Evolutionary conservation across 2,888 invertebrate genomes (phyloP), one percentile per base, ranked within the genome.

Genomic region (Torymus auratus): DNA sequence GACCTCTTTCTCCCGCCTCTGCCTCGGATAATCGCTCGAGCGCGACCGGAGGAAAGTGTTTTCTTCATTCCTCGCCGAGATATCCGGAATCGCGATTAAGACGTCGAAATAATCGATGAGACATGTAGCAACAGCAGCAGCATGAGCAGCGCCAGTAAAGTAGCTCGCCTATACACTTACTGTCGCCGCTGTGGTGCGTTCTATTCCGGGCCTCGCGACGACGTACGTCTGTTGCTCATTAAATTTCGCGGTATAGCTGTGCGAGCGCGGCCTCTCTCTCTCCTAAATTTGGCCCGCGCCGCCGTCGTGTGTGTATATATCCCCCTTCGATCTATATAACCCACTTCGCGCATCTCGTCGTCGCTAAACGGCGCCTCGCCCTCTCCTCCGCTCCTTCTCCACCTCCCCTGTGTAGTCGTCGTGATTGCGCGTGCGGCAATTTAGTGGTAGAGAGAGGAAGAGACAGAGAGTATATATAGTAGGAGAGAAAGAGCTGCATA

Each of bases 271-370:
- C 89, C 90, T 88, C 89, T 89, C 86, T 87, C 88, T 89, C 86
- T 87, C 88, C 89, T 89, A 90, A 89, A 89, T 90, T 90, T 89
- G 88, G 88, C 89, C 88, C 87, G 85, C 88, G 87, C 87, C 85
- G 86, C 86, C 58, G 7, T 41, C 58, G 7, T 41, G 7, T 41
- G 7, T 41, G 41, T 41, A 41, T 41, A 41, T 41, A 41, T 41
- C 41, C 41, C 41, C 41, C 41, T 41, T 41, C 41, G 41, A 41
- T 41, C 81, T 87, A 87, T 89, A 88, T 88, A 89, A 85, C 69
- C 68, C 20, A 53, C 53, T 52, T 52, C 11, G 17, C 14, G 50
- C 20, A 28, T 68, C 14, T 68, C 53, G 14, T 20, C 20, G 17
- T n/a, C 50, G 15, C 67, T 67, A 17, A 61, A 61, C 67, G 65